Base-by-base conservation (phyloP, 2,888 invertebrate species). In the Callyntrura guangdongensis region DNA sequence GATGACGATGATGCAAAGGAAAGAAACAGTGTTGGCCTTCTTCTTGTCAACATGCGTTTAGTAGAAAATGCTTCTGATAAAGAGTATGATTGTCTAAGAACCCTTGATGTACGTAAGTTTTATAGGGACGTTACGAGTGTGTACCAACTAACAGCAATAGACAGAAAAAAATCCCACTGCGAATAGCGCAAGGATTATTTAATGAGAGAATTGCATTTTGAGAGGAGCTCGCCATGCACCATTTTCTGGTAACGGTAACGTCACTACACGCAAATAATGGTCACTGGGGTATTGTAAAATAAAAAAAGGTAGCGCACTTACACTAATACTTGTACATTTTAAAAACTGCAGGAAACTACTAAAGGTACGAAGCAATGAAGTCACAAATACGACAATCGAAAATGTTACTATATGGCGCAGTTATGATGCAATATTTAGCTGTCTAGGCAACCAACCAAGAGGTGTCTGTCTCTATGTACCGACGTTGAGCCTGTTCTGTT, bases 31-130 rank as follows among this genome's bases (percentile, higher is more conserved):
- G 69, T 14, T 9, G 69, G 17, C 45, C 36, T 69, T 17, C 8
- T 69, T 17, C 6, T 69, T 69, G 69, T 69, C 45, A 69, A 69
- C 45, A 69, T 69, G 36, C 45, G 64, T 69, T 69, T 69, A 69
- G 67, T 14, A 45, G 45, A 69, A 36, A 11, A 36, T 17, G n/a
- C 45, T 69, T 45, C 69, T 17, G 17, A 36, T n/a, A 69, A 17
- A 61, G 3, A 61, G 17, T n/a, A 17, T 12, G 17, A 61, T 17
- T 1, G 2, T 2, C 12, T 17, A 20, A 61, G 36, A 69, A 27
- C 25, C 27, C 53, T 14, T n/a, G 56, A 56, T n/a, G 56, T 56
- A 56, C n/a, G 56, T 17, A 56, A n/a, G 56, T 5, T n/a, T n/a
- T n/a, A 56, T n/a, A 56, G 11, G 67, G 8, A 36, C 11, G 27